Evolutionary conservation across 2,797 vertebrate species (phyloP), one percentile per base, ranked within the genome.

Genomic region (Orestias chungarensis): DNA sequence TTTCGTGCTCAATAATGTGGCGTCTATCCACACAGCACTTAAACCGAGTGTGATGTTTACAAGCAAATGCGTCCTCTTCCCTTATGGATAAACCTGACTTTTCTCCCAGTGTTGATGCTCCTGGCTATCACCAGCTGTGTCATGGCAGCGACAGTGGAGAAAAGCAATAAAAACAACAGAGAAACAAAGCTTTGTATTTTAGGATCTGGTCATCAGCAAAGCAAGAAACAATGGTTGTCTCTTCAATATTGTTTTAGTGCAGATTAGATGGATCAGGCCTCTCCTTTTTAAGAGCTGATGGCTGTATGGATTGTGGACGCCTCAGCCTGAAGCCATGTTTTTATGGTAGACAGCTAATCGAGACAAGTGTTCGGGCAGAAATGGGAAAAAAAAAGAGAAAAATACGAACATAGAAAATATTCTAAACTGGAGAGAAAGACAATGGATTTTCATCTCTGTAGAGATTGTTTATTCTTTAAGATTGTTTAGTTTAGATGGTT

Each of bases 281-380:
- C 31, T 72, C 57, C 66, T 64, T 62, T 62, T 18, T 1, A 43
- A 66, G 27, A 18, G 20, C 46, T 49, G 74, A 59, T n/a, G 29
- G 61, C 35, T 75, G 72, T 62, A 68, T 25, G 76, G 78, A 84
- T 62, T 57, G 65, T 49, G 81, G 70, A 73, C 40, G n/a, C 62
- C 64, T 68, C 76, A n/a, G 76, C 81, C 80, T 64, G 27, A 1
- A 8, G 79, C 81, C 74, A 66, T 38, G 42, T 67, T 85, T 85
- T 40, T 54, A 79, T 80, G 86, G 57, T 62, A 75, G 82, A 80
- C 72, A 14, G 73, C 76, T 73, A 80, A 87, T 86, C 82, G 85
- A 80, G 78, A 83, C 43, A 74, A 84, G 72, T 79, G 80, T 73
- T 1, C 52, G 55, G 66, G 54, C 44, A 42, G 65, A 72, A n/a